phyloP scores from a whole-genome alignment of 1,140 invertebrate genomes.

The Drosophila bocqueti region DNA sequence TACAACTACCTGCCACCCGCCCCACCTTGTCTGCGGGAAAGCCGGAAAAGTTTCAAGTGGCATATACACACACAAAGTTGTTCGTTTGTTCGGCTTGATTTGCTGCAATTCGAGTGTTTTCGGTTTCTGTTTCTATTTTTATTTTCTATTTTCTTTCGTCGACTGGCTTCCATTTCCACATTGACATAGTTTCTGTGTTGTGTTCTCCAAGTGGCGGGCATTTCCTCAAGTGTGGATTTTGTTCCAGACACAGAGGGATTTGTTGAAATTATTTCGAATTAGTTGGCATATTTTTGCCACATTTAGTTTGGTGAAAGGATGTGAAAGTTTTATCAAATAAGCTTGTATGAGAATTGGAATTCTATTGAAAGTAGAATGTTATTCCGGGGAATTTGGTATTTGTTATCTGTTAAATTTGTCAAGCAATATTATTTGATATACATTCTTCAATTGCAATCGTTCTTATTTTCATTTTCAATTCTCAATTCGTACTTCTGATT shows the following conservation, averaged over 20 bases:
- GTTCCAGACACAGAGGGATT: slow-evolving; percentile 1
- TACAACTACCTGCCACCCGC: not conserved
- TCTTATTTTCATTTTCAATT: not conserved
- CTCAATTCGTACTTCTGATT: not conserved
- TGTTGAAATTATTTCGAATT: slow-evolving; percentile 24
- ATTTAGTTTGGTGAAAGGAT: not conserved
- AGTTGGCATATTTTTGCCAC: slow-evolving; percentile 3
- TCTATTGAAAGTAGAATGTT: not conserved
- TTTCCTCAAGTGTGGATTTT: slow-evolving; percentile 9
- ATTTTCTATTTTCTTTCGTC: not conserved
- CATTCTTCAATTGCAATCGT: not conserved
- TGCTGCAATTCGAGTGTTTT: slow-evolving; percentile 45
- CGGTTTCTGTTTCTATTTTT: slow-evolving; percentile 20
- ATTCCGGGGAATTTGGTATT: no score
- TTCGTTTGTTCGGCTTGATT: slow-evolving; percentile 41
- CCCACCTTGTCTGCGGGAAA: slow-evolving; percentile 37
- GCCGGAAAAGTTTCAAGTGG: slow-evolving; percentile 63
- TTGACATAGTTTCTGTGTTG: slow-evolving; percentile 33
- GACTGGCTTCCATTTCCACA: not conserved
- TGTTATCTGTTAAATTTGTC: not conserved
- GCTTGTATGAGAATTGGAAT: not conserved
- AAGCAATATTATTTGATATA: no score
- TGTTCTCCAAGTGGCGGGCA: slow-evolving; percentile 14
- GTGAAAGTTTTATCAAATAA: slow-evolving; percentile 2
- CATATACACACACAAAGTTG: slow-evolving; percentile 37